Base-by-base conservation (phyloP, 2,888 invertebrate genomes). In the Acronicta leporina region DNA sequence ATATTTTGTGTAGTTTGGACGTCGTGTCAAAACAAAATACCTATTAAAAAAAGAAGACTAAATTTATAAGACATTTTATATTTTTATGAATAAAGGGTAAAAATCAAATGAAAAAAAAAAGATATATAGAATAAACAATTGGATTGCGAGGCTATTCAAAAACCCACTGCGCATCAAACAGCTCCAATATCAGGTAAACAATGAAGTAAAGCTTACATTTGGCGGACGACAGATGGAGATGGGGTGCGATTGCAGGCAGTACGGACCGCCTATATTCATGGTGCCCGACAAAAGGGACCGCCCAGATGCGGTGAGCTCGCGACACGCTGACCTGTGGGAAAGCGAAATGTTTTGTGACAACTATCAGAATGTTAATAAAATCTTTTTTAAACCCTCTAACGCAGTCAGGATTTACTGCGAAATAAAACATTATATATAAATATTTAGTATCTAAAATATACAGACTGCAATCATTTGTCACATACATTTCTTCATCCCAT, bases 221-320 rank as follows among this genome's bases (percentile, higher is more conserved):
- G 64, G 59, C 33, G 48, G 25, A 43, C 57, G 68, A 27, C 87
- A 94, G 92, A 92, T 94, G 93, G 94, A 94, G 92, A 83, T 93
- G 86, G 85, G 86, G 56, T 94, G 94, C 90, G 94, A 94, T 50
- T 94, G 94, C 71, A 86, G 94, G 7, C 92, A 92, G 86, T 94
- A 90, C 89, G 92, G 84, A 72, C 89, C 90, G 75, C 92, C 92
- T 14, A 89, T 94, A 80, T 89, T 94, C 75, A 87, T 93, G 81
- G 79, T 92, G 77, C 79, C 81, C 61, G 94, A 94, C 83, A 94
- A 94, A 78, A 85, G 94, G 57, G 94, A 94, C 54, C 87, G 92
- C n/a, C 87, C 89, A 50, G 94, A 94, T 30, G 88, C 91, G 93
- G 94, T 94, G 92, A 84, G 86, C 71, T 53, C 70, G 52, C 59